These are phyloP conservation scores for Uloborus diversus DNA, from an alignment of 1,140 invertebrate genomes.

Conservation along the genomic window DNA sequence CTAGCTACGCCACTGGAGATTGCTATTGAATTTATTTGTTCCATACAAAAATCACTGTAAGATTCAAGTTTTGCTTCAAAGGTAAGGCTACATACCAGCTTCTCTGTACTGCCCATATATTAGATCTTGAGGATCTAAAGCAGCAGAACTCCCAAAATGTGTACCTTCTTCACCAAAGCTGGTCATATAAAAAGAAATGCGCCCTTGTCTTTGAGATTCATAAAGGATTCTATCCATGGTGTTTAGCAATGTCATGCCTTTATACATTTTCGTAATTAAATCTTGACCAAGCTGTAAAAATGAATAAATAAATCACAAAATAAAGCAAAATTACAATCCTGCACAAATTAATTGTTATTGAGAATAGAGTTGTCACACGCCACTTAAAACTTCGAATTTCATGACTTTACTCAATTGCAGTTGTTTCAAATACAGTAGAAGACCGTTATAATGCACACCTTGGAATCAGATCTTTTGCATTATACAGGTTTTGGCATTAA, in stretches of 20 bases:
- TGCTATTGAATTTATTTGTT: too few species aligned
- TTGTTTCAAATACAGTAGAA: too few species aligned
- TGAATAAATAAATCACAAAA: not conserved
- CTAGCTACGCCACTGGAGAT: too few species aligned
- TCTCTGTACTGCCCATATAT: conserved; percentile 97
- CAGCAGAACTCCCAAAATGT: conserved; percentile 93
- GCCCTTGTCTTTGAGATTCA: conserved; percentile 96
- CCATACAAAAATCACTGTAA: too few species aligned
- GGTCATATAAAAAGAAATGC: conserved; percentile 99
- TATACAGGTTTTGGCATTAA: too few species aligned
- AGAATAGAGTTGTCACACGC: too few species aligned
- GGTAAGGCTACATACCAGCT: conserved; percentile 71
- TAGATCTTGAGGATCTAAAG: conserved; percentile 82
- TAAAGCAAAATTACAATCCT: not conserved
- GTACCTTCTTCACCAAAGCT: conserved; percentile 97
- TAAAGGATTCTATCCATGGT: conserved; percentile 97
- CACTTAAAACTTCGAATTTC: too few species aligned
- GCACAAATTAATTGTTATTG: too few species aligned
- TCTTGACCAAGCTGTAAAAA: conserved; percentile 72
- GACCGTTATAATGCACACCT: too few species aligned
- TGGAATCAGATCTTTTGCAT: too few species aligned
- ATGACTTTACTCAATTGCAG: too few species aligned
- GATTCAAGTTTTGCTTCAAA: too few species aligned
- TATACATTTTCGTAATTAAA: conserved; percentile 83
- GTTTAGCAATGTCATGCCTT: conserved; percentile 87